These are phyloP conservation scores for Teleopsis dalmanni DNA, from an alignment of 1,140 invertebrate genomes.

Conservation along the genomic window DNA sequence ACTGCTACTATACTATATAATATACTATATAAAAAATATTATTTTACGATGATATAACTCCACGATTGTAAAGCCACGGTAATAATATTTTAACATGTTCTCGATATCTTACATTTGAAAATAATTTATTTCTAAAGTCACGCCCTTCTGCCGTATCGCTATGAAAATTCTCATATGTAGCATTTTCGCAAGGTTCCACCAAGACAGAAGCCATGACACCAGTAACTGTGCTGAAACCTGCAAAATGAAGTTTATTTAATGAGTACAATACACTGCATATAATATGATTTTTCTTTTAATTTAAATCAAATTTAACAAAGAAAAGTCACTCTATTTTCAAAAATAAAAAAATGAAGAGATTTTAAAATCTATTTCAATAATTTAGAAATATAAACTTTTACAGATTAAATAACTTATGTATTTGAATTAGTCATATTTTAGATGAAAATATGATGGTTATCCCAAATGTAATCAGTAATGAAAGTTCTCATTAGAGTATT, in stretches of 20 bases:
- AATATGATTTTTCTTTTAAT: not conserved
- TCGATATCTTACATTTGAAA: constrained; percentile 17
- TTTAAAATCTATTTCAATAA: too few relatives aligned
- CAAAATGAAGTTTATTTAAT: not conserved
- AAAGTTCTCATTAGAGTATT: too few relatives aligned
- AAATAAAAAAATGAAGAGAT: too few relatives aligned
- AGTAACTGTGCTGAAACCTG: constrained; percentile 21
- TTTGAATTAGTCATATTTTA: too few relatives aligned
- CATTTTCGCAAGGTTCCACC: constrained; percentile 24
- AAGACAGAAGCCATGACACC: constrained; percentile 29
- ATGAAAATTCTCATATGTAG: constrained; percentile 25
- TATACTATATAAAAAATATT: too few relatives aligned
- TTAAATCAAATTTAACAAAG: not conserved
- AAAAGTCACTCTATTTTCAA: not conserved
- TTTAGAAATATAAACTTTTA: too few relatives aligned
- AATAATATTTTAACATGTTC: constrained; percentile 20
- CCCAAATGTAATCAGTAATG: too few relatives aligned
- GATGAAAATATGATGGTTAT: too few relatives aligned
- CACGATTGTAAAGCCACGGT: constrained; percentile 33
- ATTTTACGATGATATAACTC: too few relatives aligned
- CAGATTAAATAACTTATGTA: too few relatives aligned
- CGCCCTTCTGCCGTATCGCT: constrained; percentile 18
- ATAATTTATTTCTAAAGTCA: constrained; percentile 25
- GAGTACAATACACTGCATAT: not conserved
- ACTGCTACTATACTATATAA: too few relatives aligned